These are phyloP conservation scores for Bellardia pandia DNA, from an alignment of 2,888 invertebrate genomes.

Conservation along the genomic window DNA sequence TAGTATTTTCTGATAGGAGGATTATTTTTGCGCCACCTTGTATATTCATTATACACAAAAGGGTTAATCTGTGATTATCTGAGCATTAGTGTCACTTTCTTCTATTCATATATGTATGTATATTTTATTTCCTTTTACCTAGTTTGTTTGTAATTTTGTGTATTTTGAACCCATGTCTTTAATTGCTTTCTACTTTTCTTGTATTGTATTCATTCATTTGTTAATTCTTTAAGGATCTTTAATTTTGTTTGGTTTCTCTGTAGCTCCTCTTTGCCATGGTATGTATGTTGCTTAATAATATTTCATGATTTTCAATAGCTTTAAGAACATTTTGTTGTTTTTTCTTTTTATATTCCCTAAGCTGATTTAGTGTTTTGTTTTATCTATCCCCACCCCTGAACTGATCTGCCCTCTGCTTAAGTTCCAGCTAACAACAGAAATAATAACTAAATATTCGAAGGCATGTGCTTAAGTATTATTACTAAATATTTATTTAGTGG, in stretches of 20 bases:
- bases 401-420: too few relatives aligned
- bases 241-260: conserved; percentile 7
- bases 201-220: not conserved
- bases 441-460: not conserved
- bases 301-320: conserved; percentile 8
- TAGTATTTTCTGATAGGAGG: too few relatives aligned
- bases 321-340: not conserved
- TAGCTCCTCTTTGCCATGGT: not conserved
- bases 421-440: not conserved
- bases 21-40: too few relatives aligned
- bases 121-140: not conserved
- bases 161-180: not conserved
- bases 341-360: conserved; percentile 17
- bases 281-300: not conserved
- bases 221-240: conserved; percentile 20
- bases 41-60: conserved; percentile 46
- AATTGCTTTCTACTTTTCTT: not conserved
- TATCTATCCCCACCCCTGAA: not conserved
- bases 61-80: conserved; percentile 71
- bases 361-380: conserved; percentile 37
- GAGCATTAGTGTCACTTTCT: conserved; percentile 59
- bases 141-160: not conserved
- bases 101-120: not conserved
- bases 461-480: not conserved
- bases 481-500: not conserved